Evolutionary conservation across 1,140 invertebrate genomes (phyloP).

Genomic region (Lepidostoma basale): DNA sequence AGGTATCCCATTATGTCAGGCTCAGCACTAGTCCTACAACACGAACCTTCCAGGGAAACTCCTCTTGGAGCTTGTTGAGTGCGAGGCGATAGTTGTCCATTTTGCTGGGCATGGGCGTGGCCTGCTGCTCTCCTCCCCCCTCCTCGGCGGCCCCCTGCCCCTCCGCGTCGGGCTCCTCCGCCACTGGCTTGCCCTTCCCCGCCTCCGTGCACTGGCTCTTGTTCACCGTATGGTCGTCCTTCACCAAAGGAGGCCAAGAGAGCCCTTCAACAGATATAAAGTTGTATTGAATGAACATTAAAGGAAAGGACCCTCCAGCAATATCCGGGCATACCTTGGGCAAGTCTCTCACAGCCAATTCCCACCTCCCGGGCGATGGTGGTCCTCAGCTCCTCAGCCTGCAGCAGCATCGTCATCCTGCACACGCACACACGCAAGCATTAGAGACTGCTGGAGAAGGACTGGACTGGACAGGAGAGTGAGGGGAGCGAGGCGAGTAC

Average conservation of each 20-base stretch:
- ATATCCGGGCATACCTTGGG: neutral
- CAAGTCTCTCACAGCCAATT: slow-evolving; percentile 47
- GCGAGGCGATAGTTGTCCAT: neutral
- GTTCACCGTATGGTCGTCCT: neutral
- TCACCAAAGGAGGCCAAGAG: neutral
- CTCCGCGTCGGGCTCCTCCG: neutral
- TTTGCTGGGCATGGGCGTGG: neutral
- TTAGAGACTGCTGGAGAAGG: neutral
- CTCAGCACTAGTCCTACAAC: too few species aligned
- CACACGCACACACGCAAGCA: too few species aligned
- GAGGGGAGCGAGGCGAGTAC: too few species aligned
- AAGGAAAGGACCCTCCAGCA: too few species aligned
- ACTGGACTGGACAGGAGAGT: too few species aligned
- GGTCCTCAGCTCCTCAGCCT: slow-evolving; percentile 79
- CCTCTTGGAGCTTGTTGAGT: slow-evolving; percentile 12
- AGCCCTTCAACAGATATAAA: neutral
- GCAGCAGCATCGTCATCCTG: slow-evolving; percentile 75
- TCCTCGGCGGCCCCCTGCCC: neutral
- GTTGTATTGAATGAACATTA: neutral
- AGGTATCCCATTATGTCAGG: too few species aligned
- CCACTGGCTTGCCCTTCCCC: neutral
- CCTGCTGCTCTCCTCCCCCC: neutral
- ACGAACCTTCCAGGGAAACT: slow-evolving; percentile 35
- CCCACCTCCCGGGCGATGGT: slow-evolving; percentile 60
- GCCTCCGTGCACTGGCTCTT: neutral